Percentiles rank a stretch among this genome's conserved stretches.
These are phyloP conservation scores for Asobara japonica DNA, from an alignment of 1,140 invertebrate genomes.

Conservation along the genomic window DNA sequence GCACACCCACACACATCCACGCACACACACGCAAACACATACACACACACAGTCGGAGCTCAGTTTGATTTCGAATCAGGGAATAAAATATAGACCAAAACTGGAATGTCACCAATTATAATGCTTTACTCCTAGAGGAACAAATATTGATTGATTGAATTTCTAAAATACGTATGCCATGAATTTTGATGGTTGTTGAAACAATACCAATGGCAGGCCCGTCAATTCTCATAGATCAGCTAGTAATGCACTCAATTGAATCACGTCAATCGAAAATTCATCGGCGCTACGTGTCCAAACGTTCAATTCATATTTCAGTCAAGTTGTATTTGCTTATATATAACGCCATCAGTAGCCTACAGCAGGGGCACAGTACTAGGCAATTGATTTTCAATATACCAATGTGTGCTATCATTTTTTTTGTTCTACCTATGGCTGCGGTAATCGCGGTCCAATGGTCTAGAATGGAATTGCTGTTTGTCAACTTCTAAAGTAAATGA, in stretches of 20 bases:
- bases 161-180: no score
- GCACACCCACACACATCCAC: no score
- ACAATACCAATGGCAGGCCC: no score
- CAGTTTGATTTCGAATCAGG: no score
- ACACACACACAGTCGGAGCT: no score
- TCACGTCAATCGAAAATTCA: slow-evolving; percentile 17
- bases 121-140: no score
- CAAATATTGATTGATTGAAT: no score
- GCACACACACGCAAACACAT: no score
- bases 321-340: background rate
- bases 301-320: slow-evolving; percentile 9
- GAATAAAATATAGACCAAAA: no score
- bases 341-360: background rate
- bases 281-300: slow-evolving; percentile 18
- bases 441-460: background rate
- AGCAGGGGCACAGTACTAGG: background rate
- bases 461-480: background rate
- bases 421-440: background rate
- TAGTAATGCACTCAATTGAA: background rate
- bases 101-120: no score
- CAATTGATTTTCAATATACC: background rate
- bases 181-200: background rate
- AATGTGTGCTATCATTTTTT: background rate
- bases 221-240: background rate
- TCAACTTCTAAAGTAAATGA: background rate